Evolutionary conservation across 2,113 vertebrate species (phyloP), one percentile per base, ranked within the genome.

Genomic region (Hemibagrus wyckioides): DNA sequence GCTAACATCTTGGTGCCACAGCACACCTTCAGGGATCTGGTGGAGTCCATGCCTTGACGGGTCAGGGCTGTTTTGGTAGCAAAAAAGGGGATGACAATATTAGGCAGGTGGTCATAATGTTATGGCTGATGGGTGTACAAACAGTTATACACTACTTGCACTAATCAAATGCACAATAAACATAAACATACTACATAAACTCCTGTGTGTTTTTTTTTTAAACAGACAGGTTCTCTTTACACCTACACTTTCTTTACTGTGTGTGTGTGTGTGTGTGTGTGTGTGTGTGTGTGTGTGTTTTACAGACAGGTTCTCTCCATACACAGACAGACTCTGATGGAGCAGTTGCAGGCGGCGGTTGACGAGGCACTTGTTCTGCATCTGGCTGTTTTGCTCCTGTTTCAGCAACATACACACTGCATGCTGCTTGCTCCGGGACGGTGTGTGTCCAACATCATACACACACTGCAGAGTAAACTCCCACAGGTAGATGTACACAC

Each of bases 371-470:
- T 99, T 77, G 93, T 97, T 85, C 94, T 99, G 63, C 98, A 99
- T 89, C 95, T 99, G 90, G 96, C 97, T 36, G 95, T 97, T 10
- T 96, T 98, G 30, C 93, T 99, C 90, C 92, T 99, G 69, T 99
- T 99, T 90, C 98, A 99, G 90, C 95, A 95, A 89, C 92, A 92
- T 87, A 97, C 96, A 36, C 95, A 98, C 89, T 97, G 95, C 89
- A 97, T 99, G 96, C 96, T 99, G 86, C 98, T 99, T 86, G 97
- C 97, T 11, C 98, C 98, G 0, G 98, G 98, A 67, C 96, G 97
- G 95, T 99, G 97, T 75, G 98, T 99, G 65, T 98, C 98, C 30
- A 97, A 97, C 89, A 95, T 99, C 92, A 96, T 99, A 87, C 90
- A 93, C 90, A 96, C 96, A 69, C 96, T 99, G 71, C 94, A 91